Evolutionary conservation across 2,797 vertebrate species (phyloP).

Genomic region (Gobio occitaniae): DNA sequence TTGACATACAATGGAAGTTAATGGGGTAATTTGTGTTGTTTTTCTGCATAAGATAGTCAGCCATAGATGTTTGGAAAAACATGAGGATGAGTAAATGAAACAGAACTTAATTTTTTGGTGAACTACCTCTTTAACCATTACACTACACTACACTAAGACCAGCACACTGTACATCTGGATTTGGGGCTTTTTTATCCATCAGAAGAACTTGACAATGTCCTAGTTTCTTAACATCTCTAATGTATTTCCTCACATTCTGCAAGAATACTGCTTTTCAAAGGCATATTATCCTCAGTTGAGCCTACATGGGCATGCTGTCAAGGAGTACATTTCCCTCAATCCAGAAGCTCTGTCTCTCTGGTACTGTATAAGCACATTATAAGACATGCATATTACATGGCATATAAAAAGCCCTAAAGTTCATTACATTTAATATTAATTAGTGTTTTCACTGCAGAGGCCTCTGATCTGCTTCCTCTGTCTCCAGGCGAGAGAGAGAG

Average conservation of each 20-base stretch:
- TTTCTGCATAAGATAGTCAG: neutral
- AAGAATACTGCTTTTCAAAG: conserved; percentile 16
- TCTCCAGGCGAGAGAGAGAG: conserved; percentile 47
- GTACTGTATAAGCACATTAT: conserved; percentile 57
- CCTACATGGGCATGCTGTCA: conserved; percentile 30
- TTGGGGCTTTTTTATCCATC: conserved; percentile 15
- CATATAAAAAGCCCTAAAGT: conserved; percentile 56
- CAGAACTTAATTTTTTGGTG: neutral
- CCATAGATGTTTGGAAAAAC: neutral
- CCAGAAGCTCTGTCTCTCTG: conserved; percentile 41
- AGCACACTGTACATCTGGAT: neutral
- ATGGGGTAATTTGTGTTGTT: neutral
- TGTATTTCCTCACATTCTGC: conserved; percentile 17
- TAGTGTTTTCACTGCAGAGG: conserved; percentile 52
- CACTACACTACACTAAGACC: neutral
- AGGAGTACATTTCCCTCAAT: conserved; percentile 23
- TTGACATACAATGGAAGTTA: neutral
- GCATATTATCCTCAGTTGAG: conserved; percentile 10
- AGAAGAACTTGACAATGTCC: conserved; percentile 19
- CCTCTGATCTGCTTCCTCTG: conserved; percentile 57
- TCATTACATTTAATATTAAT: conserved; percentile 63
- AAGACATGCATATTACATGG: conserved; percentile 62
- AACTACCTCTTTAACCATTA: neutral
- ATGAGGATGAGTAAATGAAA: neutral
- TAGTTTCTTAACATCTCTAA: conserved; percentile 19